Base-by-base conservation (phyloP, 2,888 invertebrate species). In the Neoascia interrupta region DNA sequence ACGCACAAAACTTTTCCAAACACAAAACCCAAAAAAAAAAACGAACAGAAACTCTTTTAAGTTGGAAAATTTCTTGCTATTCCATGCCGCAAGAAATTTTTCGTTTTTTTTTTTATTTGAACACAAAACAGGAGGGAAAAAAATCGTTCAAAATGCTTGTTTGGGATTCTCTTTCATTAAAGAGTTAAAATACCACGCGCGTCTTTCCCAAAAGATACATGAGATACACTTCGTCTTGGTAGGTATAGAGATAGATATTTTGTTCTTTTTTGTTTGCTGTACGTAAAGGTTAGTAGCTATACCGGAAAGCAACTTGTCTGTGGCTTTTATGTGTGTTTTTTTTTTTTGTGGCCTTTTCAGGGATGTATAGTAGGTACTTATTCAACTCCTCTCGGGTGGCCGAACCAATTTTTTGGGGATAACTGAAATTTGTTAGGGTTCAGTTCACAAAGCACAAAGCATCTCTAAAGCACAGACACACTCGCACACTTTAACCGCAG, bases 71-170 rank as follows among this genome's bases (percentile, higher is more conserved):
- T 72, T 70, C 74, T 79, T 79, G 81, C 82, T 82, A 82, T 79
- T 82, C 82, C 82, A 82, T 82, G 82, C 74, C 81, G 82, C 81
- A 82, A 82, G 76, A 73, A 81, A 81, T 75, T 79, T 66, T n/a
- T 60, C 16, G 6, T 39, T 37, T 53, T 11, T 45, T 13, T 43
- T 53, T 36, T 21, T 15, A 45, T 10, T 47, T 13, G 21, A 23
- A 1, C 11, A 19, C 10, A 13, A 31, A 54, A 37, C 36, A 51
- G 36, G 10, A 69, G 60, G 19, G 16, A 53, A 49, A 51, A 43
- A 70, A 53, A 4, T 26, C 60, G 34, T 60, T 51, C 16, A 2
- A 26, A 31, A 6, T 39, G 39, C 51, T 45, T 39, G 2, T 15
- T 21, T 23, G 37, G 34, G 43, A n/a, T 47, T 43, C 34, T 60